phyloP scores from a whole-genome alignment of 2,113 vertebrate species.

The Cheilinus undulatus region DNA sequence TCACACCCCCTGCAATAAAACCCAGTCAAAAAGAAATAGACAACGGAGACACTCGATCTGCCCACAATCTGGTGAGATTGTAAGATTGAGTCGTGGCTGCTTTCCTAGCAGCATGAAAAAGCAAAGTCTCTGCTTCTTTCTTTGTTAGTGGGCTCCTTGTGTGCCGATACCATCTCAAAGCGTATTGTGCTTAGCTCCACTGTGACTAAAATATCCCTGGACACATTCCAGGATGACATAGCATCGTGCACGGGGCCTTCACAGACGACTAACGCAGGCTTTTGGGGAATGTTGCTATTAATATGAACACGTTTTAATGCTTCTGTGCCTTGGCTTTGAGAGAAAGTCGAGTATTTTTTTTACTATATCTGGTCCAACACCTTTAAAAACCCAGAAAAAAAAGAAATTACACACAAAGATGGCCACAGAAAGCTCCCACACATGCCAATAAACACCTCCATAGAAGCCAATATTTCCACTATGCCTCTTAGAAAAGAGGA shows the following conservation, averaged over 20 bases:
- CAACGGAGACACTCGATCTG: constrained; percentile 21
- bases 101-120: too few relatives aligned
- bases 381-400: neutral
- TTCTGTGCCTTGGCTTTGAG: neutral
- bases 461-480: constrained; percentile 5
- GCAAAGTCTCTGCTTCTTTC: neutral
- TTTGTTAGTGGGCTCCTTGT: constrained; percentile 14
- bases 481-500: constrained; percentile 1
- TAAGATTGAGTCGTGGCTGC: neutral
- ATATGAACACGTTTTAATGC: constrained; percentile 5
- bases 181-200: constrained; percentile 13
- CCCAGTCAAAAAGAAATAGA: neutral
- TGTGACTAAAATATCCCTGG: constrained; percentile 50
- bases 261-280: constrained; percentile 28
- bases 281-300: constrained; percentile 31
- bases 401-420: neutral
- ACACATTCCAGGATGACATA: constrained; percentile 46
- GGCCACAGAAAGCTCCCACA: neutral
- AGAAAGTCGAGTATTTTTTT: neutral
- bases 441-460: constrained; percentile 21
- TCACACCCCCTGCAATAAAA: constrained; percentile 22
- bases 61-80: constrained; percentile 3
- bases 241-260: constrained; percentile 32
- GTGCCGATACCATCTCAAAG: constrained; percentile 21
- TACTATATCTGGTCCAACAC: neutral